A percentile compares a stretch with the other conserved stretches of the same genome.
These are phyloP conservation scores for Aphelenchoides besseyi DNA, from an alignment of 1,140 invertebrate genomes.

Conservation along the genomic window DNA sequence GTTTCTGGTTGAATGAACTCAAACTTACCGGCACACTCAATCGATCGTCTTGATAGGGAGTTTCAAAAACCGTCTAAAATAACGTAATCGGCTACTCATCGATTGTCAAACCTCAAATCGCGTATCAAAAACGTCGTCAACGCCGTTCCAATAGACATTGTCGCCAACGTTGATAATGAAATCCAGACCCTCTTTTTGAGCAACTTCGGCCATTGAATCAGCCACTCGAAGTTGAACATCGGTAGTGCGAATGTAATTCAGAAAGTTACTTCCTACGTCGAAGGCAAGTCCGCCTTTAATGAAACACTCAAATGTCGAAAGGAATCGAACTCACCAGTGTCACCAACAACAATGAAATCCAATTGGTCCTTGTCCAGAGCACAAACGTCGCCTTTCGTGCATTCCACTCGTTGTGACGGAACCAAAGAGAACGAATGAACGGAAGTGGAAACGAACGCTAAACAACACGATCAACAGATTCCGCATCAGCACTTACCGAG, in stretches of 20 bases:
- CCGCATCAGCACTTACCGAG: no score
- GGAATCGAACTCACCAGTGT: slow-evolving; percentile 47
- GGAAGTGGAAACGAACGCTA: background rate
- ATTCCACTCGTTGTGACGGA: slow-evolving; percentile 12
- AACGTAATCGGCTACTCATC: background rate
- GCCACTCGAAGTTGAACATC: slow-evolving; percentile 45
- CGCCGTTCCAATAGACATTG: slow-evolving; percentile 50
- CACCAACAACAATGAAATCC: slow-evolving; percentile 51
- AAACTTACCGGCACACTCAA: slow-evolving; percentile 36
- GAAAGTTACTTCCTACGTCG: slow-evolving; percentile 1
- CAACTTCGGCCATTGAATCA: slow-evolving; percentile 34
- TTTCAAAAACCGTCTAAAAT: slow-evolving; percentile 46
- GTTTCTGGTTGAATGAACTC: no score
- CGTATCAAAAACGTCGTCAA: slow-evolving; percentile 30
- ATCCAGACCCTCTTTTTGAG: slow-evolving; percentile 17
- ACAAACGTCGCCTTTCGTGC: slow-evolving; percentile 29
- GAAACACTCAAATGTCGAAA: background rate
- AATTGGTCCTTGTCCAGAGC: slow-evolving; percentile 11
- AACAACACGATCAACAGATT: no score
- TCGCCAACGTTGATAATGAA: slow-evolving; percentile 50
- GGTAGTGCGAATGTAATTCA: slow-evolving; percentile 6
- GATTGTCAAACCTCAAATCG: slow-evolving; percentile 32
- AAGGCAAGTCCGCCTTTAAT: slow-evolving; percentile 13
- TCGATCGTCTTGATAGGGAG: slow-evolving; percentile 32
- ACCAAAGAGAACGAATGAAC: background rate